Percentiles rank a stretch among this genome's conserved stretches.
Conservation (phyloP, 2,797 vertebrate species). For the Silurus aristotelis region DNA sequence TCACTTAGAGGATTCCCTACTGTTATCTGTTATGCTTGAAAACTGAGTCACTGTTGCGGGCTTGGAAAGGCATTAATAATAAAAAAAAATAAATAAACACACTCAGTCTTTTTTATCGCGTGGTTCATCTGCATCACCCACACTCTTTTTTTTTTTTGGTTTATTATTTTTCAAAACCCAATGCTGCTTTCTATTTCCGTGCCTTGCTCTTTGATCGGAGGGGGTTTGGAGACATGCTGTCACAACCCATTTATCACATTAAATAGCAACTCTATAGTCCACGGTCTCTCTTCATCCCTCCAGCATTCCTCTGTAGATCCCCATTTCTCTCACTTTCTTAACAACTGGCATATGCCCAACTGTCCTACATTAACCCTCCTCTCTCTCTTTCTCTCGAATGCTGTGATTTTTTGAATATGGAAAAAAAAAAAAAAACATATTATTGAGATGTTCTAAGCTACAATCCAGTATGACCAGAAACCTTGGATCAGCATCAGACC, state of each 20-base stretch:
- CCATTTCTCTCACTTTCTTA: slow-evolving; percentile 64
- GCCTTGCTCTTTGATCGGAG: slow-evolving; percentile 71
- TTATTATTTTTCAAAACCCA: slow-evolving; percentile 66
- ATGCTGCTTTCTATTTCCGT: slow-evolving; percentile 76
- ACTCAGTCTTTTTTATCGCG: slow-evolving; percentile 27
- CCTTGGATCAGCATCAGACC: slow-evolving; percentile 1
- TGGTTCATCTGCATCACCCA: slow-evolving; percentile 39
- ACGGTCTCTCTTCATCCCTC: slow-evolving; percentile 65
- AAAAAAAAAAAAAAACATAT: background rate
- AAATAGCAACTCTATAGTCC: slow-evolving; percentile 79
- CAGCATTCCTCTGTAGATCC: slow-evolving; percentile 66
- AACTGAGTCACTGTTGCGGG: slow-evolving; percentile 1
- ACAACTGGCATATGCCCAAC: slow-evolving; percentile 73
- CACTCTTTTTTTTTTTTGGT: slow-evolving; percentile 40
- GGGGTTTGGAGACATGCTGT: slow-evolving; percentile 76
- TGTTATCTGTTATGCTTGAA: slow-evolving; percentile 28
- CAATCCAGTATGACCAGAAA: slow-evolving; percentile 1
- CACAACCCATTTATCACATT: slow-evolving; percentile 84
- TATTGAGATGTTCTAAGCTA: background rate
- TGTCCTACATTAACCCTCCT: slow-evolving; percentile 52
- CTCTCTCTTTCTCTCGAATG: slow-evolving; percentile 37
- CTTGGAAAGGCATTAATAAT: slow-evolving; percentile 20
- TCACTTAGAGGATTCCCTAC: slow-evolving; percentile 35
- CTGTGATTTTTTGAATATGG: slow-evolving; percentile 17
- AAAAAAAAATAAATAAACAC: slow-evolving; percentile 25